Evolutionary conservation across 1,140 invertebrate species (phyloP).

Genomic region (Pseudomyrmex sp.): DNA sequence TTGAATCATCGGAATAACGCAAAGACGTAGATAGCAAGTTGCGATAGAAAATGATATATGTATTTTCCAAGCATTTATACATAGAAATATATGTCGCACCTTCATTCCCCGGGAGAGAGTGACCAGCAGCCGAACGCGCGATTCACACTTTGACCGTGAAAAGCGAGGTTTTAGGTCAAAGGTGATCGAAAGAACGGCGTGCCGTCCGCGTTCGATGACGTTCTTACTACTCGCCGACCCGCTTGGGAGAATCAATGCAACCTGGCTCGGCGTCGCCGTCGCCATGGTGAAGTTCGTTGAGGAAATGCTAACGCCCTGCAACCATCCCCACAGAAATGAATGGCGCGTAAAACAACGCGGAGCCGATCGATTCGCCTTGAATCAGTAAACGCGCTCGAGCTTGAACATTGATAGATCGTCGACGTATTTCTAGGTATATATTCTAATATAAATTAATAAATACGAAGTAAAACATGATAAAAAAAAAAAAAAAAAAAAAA

Average conservation of each 20-base stretch:
- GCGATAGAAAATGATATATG: neutral
- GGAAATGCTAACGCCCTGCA: constrained; percentile 43
- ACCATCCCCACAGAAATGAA: constrained; percentile 25
- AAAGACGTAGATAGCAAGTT: neutral
- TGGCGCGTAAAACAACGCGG: constrained; percentile 4
- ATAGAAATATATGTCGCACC: neutral
- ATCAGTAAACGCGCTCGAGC: neutral
- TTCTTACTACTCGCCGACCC: neutral
- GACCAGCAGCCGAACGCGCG: neutral
- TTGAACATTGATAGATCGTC: neutral
- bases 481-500: too few species aligned
- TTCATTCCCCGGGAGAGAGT: neutral
- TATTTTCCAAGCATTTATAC: neutral
- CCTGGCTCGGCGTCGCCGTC: constrained; percentile 55
- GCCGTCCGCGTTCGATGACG: neutral
- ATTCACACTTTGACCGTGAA: neutral
- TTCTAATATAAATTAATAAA: too few species aligned
- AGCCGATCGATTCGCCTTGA: constrained; percentile 27
- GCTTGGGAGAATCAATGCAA: constrained; percentile 65
- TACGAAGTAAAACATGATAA: too few species aligned
- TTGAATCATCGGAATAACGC: neutral
- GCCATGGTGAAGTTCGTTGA: constrained; percentile 65
- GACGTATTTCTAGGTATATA: too few species aligned
- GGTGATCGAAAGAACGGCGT: neutral
- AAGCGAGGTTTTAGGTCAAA: neutral